Base-by-base conservation (phyloP, 2,888 invertebrate species). In the Zhengitettix transpicula region DNA sequence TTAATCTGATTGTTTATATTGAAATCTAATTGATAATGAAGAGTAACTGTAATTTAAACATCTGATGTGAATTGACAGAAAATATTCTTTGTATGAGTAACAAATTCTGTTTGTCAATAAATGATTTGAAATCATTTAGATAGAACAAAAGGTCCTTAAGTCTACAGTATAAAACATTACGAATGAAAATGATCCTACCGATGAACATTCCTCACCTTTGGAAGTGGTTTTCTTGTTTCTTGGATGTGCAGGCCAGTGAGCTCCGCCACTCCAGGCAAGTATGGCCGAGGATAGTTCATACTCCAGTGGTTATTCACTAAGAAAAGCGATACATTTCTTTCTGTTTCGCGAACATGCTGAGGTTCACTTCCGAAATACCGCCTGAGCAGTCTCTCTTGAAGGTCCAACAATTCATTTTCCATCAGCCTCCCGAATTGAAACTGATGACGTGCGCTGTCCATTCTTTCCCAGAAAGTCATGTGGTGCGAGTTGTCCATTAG, bases 241-340 rank as follows among this genome's bases (percentile, higher is more conserved):
- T 70, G 70, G 44, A 75, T 72, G 67, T 81, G 81, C 52, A 80
- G 65, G 10, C 81, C 81, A 40, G 77, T 80, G 11, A 81, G 76
- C 72, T 81, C 80, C 12, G 80, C 72, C 52, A 80, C 65, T 59
- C 76, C 73, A 1, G 80, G 80, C 1, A 78, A 76, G 40, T 77
- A 65, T 0, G 81, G 79, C n/a, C 78, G 72, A 11, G 78, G 76
- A 67, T 76, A 75, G 64, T 78, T 78, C 58, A 79, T 74, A 65
- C 78, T 79, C 65, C 77, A 78, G 67, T 80, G 80, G 59, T 78
- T 79, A 65, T 81, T 81, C 0, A 77, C 76, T 40, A 81, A 65
- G 53, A 80, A 72, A 55, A 81, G 67, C 66, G 80, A 60, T 14
- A 60, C 16, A 40, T 60, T 59, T 15, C 56, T n/a, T n/a, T 28